Base-by-base conservation (phyloP, 2,888 invertebrate species). In the Cabera pusaria region DNA sequence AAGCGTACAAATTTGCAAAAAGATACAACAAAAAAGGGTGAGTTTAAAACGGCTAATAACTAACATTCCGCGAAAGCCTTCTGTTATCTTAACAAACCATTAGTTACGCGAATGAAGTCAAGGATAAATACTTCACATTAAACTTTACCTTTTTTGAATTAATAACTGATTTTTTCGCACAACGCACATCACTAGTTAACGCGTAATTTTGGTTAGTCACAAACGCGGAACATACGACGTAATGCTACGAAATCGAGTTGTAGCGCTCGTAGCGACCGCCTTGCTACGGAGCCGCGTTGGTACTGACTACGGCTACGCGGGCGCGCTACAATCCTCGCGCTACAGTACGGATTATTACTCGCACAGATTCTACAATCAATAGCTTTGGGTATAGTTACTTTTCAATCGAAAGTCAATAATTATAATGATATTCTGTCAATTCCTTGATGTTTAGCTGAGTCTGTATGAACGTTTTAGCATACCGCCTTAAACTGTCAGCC, bases 341-440 rank as follows among this genome's bases (percentile, higher is more conserved):
- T 69, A 73, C 74, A 71, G 64, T 77, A 76, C 67, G 73, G 76
- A 81, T 76, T 79, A 78, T 74, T 75, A 69, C 67, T 75, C 70
- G 78, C 76, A 79, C 74, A 77, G 82, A 85, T 85, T 86, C 69
- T 52, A 72, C 70, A 82, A 84, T 84, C 81, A 74, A 84, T 84
- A 82, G 67, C 63, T 67, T 72, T 68, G 61, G 56, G 64, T 32
- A 32, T 69, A 53, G 37, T 28, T 31, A 26, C 29, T 40, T 45
- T 42, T 32, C 27, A 40, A 39, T 52, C 32, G 22, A 40, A 33
- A 43, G 14, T 14, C 4, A 14, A 14, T n/a, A n/a, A n/a, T n/a
- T n/a, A n/a, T n/a, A n/a, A n/a, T n/a, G n/a, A n/a, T n/a, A n/a
- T n/a, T n/a, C n/a, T n/a, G n/a, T n/a, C n/a, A n/a, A n/a, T n/a